A percentile compares a stretch with the other conserved stretches of the same genome.
Evolutionary conservation across 30 jellyfish, hydroid and myxozoan species (phyloP).

Genomic region (Haliclystus octoradiatus): DNA sequence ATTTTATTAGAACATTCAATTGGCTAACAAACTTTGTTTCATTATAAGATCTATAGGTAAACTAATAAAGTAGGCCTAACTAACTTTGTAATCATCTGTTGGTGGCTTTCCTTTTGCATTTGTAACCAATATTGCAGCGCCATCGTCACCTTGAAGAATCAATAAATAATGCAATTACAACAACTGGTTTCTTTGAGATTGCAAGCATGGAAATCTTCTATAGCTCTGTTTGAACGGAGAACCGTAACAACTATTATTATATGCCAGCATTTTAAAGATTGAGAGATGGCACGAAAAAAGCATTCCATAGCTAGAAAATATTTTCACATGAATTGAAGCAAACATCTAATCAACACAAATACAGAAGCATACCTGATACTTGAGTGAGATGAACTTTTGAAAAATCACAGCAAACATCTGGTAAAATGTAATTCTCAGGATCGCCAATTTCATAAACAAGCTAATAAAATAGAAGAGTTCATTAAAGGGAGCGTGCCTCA

Average conservation of each 20-base stretch:
- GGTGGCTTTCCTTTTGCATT: constrained; percentile 65
- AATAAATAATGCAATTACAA: too few relatives aligned
- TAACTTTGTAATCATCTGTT: constrained; percentile 31
- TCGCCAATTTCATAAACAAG: constrained; percentile 86
- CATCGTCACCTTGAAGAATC: constrained; percentile 4
- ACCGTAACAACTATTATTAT: too few relatives aligned
- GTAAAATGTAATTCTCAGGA: constrained; percentile 66
- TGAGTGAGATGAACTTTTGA: constrained; percentile 24
- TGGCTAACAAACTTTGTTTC: not conserved
- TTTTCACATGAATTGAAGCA: too few relatives aligned
- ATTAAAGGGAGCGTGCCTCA: too few relatives aligned
- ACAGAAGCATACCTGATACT: constrained; percentile 19
- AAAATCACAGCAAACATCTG: constrained; percentile 76
- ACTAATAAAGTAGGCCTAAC: not conserved
- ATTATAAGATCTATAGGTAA: not conserved
- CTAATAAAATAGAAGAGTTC: not conserved
- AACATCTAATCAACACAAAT: too few relatives aligned
- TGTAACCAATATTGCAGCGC: constrained; percentile 43
- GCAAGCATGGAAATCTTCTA: too few relatives aligned
- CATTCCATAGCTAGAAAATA: too few relatives aligned
- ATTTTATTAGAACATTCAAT: too few relatives aligned
- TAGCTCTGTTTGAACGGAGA: too few relatives aligned
- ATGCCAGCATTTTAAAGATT: too few relatives aligned
- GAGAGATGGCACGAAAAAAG: too few relatives aligned
- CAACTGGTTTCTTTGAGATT: too few relatives aligned